A percentile compares a stretch with the other conserved stretches of the same genome.
phyloP scores from a whole-genome alignment of 2,888 invertebrate genomes.

The Candidula unifasciata region DNA sequence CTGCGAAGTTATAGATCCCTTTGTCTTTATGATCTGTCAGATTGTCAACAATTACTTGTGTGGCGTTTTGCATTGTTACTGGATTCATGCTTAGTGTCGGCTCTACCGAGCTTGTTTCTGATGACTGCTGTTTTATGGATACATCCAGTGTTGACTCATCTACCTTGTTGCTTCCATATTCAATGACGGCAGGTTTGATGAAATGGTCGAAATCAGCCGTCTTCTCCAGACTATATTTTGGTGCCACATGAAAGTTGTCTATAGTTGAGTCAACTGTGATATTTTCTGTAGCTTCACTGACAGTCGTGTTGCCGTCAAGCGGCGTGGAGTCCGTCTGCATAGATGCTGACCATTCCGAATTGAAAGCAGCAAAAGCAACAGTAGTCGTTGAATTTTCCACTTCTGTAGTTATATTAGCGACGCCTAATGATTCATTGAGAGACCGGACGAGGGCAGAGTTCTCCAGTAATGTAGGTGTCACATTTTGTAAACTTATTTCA shows the following conservation, averaged over 20 bases:
- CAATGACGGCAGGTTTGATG: neutral
- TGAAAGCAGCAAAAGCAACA: neutral
- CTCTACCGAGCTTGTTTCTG: neutral
- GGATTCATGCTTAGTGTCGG: neutral
- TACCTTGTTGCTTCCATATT: neutral
- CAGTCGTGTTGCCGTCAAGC: neutral
- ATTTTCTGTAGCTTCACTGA: neutral
- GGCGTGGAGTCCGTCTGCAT: neutral
- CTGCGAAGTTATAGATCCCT: neutral
- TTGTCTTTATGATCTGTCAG: neutral
- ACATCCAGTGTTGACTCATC: neutral
- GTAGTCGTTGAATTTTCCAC: neutral
- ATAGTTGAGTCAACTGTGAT: neutral
- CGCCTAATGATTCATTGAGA: neutral
- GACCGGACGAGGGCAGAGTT: too few relatives aligned
- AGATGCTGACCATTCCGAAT: neutral
- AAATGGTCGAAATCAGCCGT: neutral
- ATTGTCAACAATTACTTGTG: neutral
- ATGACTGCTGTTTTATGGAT: neutral
- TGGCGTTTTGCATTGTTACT: neutral
- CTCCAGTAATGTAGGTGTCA: too few relatives aligned
- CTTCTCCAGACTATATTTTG: neutral
- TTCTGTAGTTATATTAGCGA: neutral
- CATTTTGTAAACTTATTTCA: too few relatives aligned
- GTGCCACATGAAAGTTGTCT: neutral